A percentile compares a stretch with the other conserved stretches of the same genome.
These are phyloP conservation scores for Argyresthia albistria DNA, from an alignment of 2,888 invertebrate species.

Conservation along the genomic window DNA sequence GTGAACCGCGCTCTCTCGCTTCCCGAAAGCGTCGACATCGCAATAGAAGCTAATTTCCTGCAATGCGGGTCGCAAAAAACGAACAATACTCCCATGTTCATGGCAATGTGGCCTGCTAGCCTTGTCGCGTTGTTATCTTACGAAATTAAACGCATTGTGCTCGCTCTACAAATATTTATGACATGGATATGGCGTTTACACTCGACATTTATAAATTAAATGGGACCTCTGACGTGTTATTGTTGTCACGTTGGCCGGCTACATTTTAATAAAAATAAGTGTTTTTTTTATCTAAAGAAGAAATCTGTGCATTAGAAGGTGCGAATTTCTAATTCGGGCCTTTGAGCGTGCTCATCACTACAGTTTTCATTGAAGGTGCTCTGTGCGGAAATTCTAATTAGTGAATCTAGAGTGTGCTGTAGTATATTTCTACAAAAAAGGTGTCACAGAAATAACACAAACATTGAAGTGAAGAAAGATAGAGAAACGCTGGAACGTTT, in stretches of 20 bases:
- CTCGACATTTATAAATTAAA: too few relatives aligned
- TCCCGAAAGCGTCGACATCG: conserved; percentile 69
- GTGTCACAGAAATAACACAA: conserved; percentile 6
- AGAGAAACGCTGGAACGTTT: background rate
- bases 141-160: background rate
- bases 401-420: conserved; percentile 31
- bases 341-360: too few relatives aligned
- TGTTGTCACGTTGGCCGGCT: background rate
- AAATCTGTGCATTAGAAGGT: too few relatives aligned
- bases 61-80: conserved; percentile 61
- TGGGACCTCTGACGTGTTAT: too few relatives aligned
- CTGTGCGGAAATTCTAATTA: conserved; percentile 17
- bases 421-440: conserved; percentile 21
- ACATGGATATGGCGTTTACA: too few relatives aligned
- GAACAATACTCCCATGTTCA: conserved; percentile 21
- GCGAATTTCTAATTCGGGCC: too few relatives aligned
- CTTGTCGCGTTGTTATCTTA: too few relatives aligned
- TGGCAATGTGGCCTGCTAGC: conserved; percentile 43
- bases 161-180: too few relatives aligned
- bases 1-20: conserved; percentile 60
- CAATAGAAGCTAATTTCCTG: conserved; percentile 73
- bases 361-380: conserved; percentile 7
- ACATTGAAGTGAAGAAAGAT: conserved; percentile 8
- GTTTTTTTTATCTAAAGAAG: too few relatives aligned
- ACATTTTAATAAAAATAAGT: too few relatives aligned